phyloP scores from a whole-genome alignment of 2,113 vertebrate species.

The Peromyscus polionotus region DNA sequence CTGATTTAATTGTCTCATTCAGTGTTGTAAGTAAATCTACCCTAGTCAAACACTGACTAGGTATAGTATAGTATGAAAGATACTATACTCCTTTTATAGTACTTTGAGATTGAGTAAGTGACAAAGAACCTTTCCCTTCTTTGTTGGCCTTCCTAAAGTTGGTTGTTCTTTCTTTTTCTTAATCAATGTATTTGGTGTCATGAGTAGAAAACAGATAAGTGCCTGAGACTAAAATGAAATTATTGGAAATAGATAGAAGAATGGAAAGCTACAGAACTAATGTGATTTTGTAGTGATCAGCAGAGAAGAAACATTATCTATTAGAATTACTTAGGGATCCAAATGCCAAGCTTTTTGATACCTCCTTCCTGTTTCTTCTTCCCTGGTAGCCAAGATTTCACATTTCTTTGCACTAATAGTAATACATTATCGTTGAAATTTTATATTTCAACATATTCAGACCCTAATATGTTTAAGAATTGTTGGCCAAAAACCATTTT shows the following conservation, averaged over 20 bases:
- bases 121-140: background rate
- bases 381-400: background rate
- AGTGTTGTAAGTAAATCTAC: background rate
- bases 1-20: background rate
- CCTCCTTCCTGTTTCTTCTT: background rate
- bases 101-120: background rate
- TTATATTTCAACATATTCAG: slow-evolving; percentile 11
- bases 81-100: background rate
- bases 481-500: background rate
- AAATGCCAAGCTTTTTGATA: background rate
- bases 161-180: slow-evolving; percentile 16
- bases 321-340: background rate
- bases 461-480: background rate
- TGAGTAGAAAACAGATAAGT: background rate
- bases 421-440: background rate
- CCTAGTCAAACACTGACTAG: background rate
- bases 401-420: background rate
- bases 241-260: background rate
- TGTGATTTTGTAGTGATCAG: background rate
- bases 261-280: background rate
- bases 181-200: background rate
- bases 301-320: background rate
- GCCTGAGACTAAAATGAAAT: slow-evolving; percentile 22
- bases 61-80: no score
- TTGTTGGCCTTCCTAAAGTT: background rate